Evolutionary conservation across 2,797 vertebrate species (phyloP).

Genomic region (Carapus acus): DNA sequence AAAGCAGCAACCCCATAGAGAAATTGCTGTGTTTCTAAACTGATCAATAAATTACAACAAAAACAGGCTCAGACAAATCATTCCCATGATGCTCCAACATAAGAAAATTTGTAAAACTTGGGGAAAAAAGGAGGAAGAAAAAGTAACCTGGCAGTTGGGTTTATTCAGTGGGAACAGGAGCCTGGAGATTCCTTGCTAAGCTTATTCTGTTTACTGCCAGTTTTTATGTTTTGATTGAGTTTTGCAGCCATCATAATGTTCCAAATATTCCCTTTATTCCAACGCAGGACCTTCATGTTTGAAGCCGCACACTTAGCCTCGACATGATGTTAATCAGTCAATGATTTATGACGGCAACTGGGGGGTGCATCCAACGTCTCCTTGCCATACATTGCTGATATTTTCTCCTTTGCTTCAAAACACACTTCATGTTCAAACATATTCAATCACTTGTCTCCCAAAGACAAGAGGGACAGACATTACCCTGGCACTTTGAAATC

Average conservation of each 20-base stretch:
- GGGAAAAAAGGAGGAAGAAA: conserved; percentile 10
- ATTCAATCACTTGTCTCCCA: conserved; percentile 11
- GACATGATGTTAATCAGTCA: conserved; percentile 4
- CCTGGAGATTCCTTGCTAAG: conserved; percentile 26
- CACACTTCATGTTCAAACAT: neutral
- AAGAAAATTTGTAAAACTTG: conserved; percentile 4
- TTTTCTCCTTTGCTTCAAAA: neutral
- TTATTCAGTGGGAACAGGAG: conserved; percentile 21
- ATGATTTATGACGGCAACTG: neutral
- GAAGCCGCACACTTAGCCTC: neutral
- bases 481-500: conserved; percentile 42
- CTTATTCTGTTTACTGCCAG: conserved; percentile 43
- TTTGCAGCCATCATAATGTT: conserved; percentile 39
- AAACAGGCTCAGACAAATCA: too few species aligned
- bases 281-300: conserved; percentile 11
- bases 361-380: too few species aligned
- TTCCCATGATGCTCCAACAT: too few species aligned
- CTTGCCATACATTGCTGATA: neutral
- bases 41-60: too few species aligned
- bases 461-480: conserved; percentile 21
- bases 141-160: conserved; percentile 17
- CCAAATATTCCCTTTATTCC: conserved; percentile 52
- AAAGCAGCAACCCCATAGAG: too few species aligned
- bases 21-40: too few species aligned
- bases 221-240: conserved; percentile 15